Conservation (phyloP, 1,140 invertebrate genomes). For the Hyles euphorbiae region DNA sequence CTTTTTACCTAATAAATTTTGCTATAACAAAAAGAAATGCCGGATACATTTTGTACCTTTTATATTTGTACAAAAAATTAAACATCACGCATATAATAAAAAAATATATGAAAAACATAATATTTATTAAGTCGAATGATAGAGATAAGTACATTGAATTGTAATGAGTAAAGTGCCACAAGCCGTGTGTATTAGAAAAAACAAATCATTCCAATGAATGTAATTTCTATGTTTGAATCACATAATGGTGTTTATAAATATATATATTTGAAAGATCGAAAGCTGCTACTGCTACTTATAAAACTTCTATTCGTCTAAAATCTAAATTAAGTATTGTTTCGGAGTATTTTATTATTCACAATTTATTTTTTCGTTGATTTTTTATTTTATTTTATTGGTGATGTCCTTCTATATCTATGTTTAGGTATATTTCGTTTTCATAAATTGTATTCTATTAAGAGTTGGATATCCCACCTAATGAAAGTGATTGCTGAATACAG, state of each 20-base stretch:
- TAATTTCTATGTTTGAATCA: not conserved
- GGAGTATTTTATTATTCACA: too few relatives aligned
- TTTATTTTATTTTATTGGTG: too few relatives aligned
- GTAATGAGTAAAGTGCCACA: not conserved
- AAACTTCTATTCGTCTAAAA: too few relatives aligned
- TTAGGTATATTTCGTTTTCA: too few relatives aligned
- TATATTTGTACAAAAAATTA: not conserved
- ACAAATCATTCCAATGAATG: conserved; percentile 6
- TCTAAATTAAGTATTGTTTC: too few relatives aligned
- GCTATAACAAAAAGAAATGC: not conserved
- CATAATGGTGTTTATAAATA: not conserved
- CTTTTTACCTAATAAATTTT: conserved; percentile 1
- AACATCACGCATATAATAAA: conserved; percentile 2
- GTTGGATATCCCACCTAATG: conserved; percentile 5
- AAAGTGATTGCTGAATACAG: not conserved
- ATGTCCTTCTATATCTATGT: too few relatives aligned
- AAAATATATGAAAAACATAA: conserved; percentile 5
- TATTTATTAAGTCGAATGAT: not conserved
- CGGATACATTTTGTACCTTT: conserved; percentile 4
- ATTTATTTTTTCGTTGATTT: too few relatives aligned
- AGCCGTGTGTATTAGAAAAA: conserved; percentile 1
- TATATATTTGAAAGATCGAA: too few relatives aligned
- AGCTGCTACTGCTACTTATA: too few relatives aligned
- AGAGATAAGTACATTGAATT: conserved; percentile 3
- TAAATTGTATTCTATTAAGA: not conserved